Evolutionary conservation across 2,113 vertebrate genomes (phyloP), one percentile per base, ranked within the genome.

Genomic region (Hippocampus barbouri): DNA sequence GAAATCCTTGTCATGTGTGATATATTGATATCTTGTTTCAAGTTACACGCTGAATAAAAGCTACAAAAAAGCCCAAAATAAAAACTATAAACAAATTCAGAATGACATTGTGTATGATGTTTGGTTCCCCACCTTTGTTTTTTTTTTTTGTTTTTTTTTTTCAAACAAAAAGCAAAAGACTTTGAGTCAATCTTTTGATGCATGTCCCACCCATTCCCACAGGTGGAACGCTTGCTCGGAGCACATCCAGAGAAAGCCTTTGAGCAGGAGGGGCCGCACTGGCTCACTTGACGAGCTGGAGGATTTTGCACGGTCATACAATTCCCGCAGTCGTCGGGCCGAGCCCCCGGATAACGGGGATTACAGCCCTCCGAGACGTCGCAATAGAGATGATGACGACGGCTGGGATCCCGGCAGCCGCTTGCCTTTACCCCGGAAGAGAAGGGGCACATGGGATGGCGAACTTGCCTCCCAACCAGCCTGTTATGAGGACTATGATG

Each of bases 241-340:
- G 87, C 94, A 95, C 91, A 81, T 97, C 73, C 93, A 95, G 51
- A 94, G 96, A 16, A 98, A 95, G 89, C 91, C 93, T 3, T 91
- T 98, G 77, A 87, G 93, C 0, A 83, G 92, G 25, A 92, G 94
- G 6, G 92, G 95, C 43, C 95, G 95, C 0, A 94, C 97, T 0
- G 94, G 94, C 59, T 99, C 97, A 27, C 93, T 98, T 89, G 96
- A 98, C 0, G 96, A 98, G 87, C 92, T 99, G 84, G 96, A 97
- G 25, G 96, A 95, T 69, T 96, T 97, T 16, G 94, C 95, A 0
- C 92, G 73, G 68, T 94, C 93, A 1, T 98, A 94, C 21, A 90
- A 81, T 69, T 80, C 92, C 65, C 92, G 92, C 2, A 40, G 85
- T 5, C 84, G 92, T 11, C 86, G 92, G 25, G 85, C 89, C 0